Base-by-base conservation (phyloP, 2,797 vertebrate species). In the Vultur gryphus region DNA sequence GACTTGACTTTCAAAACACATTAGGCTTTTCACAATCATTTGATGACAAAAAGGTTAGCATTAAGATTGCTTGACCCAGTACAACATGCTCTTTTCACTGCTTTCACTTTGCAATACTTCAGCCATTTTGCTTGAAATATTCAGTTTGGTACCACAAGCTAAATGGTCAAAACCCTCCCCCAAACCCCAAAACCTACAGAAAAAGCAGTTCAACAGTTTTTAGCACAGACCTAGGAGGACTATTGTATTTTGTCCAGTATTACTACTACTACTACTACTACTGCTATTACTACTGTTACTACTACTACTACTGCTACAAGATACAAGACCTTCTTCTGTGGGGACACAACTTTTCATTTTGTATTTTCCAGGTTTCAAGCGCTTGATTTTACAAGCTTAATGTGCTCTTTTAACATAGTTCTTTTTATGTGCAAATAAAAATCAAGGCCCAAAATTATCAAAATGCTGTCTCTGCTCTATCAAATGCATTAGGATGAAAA, bases 231-330 rank as follows among this genome's bases (percentile, higher is more conserved):
- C 16, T 62, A 83, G 23, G 9, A 52, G 65, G 12, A 25, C 3
- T 33, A 17, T 3, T 0, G 2, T 37, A 4, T 65, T 59, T 62
- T 61, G 7, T 23, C 5, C 11, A 21, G 5, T 64, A 10, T 28
- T 83, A 13, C 5, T n/a, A 80, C 4, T 13, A 24, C 13, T 58
- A 7, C 29, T 43, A 3, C 39, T 21, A 3, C 28, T 33, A 1
- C 5, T 55, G 4, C 35, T 67, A 13, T 6, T 44, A 11, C 16
- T 39, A 2, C 28, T 59, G 1, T 8, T 16, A 8, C 18, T 51
- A 11, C 10, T 51, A 5, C 4, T 35, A 5, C 35, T 84, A 7
- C 5, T 61, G 21, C 11, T 31, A 9, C 12, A 29, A 65, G n/a
- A 49, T 25, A 70, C 9, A 76, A 59, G 16, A 81, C 1, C 3